Evolutionary conservation across 2,797 vertebrate genomes (phyloP).

Genomic region (Hydrolagus colliei): DNA sequence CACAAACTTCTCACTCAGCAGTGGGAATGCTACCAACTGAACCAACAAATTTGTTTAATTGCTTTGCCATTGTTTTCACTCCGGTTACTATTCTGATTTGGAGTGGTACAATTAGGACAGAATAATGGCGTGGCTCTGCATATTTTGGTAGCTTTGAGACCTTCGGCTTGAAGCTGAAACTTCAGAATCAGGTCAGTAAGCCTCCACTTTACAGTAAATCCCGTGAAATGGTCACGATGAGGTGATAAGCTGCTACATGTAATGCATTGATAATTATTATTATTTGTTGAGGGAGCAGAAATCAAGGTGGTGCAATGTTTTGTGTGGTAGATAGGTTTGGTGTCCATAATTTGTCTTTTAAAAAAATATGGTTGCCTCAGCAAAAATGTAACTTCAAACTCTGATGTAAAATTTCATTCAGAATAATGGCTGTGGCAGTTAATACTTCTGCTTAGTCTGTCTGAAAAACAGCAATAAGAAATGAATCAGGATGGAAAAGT

Average conservation of each 20-base stretch:
- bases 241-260: no score
- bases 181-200: background rate
- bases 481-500: background rate
- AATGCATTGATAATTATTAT: no score
- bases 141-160: background rate
- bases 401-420: no score
- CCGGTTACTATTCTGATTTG: background rate
- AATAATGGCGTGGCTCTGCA: background rate
- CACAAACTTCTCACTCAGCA: no score
- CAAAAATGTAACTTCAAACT: background rate
- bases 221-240: no score
- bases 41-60: background rate
- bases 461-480: background rate
- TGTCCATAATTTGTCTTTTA: background rate
- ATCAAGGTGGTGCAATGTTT: background rate
- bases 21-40: no score
- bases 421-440: no score
- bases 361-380: background rate
- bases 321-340: background rate
- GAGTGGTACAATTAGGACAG: no score
- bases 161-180: background rate
- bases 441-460: background rate
- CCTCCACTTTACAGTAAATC: background rate
- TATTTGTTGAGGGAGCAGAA: background rate
- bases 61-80: background rate